Conservation (phyloP, 1,140 invertebrate genomes). For the Chelonus insularis region DNA sequence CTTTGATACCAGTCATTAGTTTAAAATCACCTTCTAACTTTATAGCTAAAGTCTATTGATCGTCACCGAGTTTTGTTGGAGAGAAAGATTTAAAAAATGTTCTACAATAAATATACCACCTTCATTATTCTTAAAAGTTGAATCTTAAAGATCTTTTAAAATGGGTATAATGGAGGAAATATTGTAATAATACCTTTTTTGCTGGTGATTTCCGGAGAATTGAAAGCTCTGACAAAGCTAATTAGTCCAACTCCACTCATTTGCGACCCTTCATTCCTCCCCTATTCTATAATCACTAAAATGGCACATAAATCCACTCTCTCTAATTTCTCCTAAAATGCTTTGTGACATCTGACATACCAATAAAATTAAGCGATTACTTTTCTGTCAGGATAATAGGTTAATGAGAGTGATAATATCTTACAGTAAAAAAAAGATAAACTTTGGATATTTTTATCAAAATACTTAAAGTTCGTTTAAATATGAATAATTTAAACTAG, state of each 20-base stretch:
- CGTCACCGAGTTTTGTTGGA: too few relatives aligned
- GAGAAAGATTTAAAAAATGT: too few relatives aligned
- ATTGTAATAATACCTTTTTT: neutral
- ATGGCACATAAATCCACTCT: neutral
- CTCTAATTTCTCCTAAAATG: neutral
- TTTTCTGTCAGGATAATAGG: neutral
- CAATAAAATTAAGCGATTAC: conserved; percentile 8
- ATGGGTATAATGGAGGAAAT: too few relatives aligned
- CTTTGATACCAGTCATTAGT: conserved; percentile 2
- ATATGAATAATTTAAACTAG: too few relatives aligned
- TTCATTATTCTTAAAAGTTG: too few relatives aligned
- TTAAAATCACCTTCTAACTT: neutral
- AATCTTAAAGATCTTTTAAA: too few relatives aligned
- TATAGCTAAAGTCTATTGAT: too few relatives aligned
- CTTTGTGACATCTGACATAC: neutral
- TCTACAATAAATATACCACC: too few relatives aligned
- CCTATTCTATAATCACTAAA: neutral
- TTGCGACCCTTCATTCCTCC: neutral
- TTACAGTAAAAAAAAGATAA: too few relatives aligned
- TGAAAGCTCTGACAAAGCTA: conserved; percentile 1
- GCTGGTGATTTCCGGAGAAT: neutral
- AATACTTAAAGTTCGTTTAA: too few relatives aligned
- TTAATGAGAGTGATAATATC: too few relatives aligned
- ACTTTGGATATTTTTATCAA: too few relatives aligned
- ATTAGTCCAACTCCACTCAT: neutral